Conservation (phyloP, 2,888 invertebrate genomes). For the Halocaridina rubra region DNA sequence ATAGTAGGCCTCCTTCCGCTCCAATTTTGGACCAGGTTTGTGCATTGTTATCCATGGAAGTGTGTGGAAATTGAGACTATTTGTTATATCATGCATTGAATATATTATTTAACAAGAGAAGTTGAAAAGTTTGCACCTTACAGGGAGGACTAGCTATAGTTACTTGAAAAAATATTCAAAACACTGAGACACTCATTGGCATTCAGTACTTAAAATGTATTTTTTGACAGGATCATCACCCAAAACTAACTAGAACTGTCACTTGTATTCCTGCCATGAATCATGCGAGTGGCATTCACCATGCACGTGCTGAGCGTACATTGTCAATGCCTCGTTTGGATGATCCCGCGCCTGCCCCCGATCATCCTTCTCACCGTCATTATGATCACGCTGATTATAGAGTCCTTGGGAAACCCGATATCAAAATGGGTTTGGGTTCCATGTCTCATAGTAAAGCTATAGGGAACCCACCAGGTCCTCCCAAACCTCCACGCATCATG, state of each 20-base stretch:
- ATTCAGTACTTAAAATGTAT: too few species aligned
- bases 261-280: background rate
- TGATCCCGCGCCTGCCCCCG: background rate
- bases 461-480: constrained; percentile 13
- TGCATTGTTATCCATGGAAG: too few species aligned
- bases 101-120: too few species aligned
- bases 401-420: constrained; percentile 32
- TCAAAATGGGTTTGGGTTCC: constrained; percentile 48
- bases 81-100: too few species aligned
- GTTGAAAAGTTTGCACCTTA: background rate
- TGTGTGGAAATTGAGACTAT: too few species aligned
- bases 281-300: background rate
- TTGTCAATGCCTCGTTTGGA: constrained; percentile 28
- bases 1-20: constrained; percentile 15
- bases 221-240: background rate
- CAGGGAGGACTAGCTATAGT: background rate
- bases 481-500: constrained; percentile 33
- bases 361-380: background rate
- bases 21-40: constrained; percentile 16
- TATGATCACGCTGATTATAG: constrained; percentile 6
- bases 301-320: constrained; percentile 9
- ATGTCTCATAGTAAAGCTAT: constrained; percentile 27
- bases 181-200: too few species aligned
- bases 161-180: too few species aligned
- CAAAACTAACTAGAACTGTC: background rate